Conservation (phyloP, 2,888 invertebrate genomes). For the Conistra vaccinii region DNA sequence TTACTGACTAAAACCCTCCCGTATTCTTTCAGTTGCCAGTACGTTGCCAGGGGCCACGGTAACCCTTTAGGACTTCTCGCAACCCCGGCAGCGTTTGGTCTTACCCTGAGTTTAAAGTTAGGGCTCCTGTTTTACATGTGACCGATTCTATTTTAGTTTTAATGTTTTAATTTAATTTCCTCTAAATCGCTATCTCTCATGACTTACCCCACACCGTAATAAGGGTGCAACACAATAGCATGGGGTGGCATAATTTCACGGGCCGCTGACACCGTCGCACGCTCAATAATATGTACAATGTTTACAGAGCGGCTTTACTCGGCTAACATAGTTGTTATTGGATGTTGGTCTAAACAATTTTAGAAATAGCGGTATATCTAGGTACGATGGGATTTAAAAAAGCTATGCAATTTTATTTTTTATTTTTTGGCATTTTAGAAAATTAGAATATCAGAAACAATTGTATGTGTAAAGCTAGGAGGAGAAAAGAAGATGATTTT, state of each 20-base stretch:
- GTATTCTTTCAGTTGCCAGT: too few relatives aligned
- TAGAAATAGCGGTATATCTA: slow-evolving; percentile 1
- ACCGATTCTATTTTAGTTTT: neutral
- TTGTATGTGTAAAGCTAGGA: too few relatives aligned
- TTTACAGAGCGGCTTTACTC: slow-evolving; percentile 80
- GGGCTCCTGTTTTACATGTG: too few relatives aligned
- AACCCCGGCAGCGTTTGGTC: too few relatives aligned
- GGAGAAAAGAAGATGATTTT: too few relatives aligned
- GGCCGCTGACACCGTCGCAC: slow-evolving; percentile 77
- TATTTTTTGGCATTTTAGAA: neutral
- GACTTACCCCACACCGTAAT: slow-evolving; percentile 56
- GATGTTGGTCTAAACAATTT: slow-evolving; percentile 35
- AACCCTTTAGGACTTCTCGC: too few relatives aligned
- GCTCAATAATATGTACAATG: slow-evolving; percentile 84
- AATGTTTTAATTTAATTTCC: too few relatives aligned
- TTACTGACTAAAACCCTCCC: too few relatives aligned
- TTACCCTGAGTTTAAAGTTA: neutral
- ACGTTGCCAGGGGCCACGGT: too few relatives aligned
- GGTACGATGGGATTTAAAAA: neutral
- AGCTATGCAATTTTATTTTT: neutral
- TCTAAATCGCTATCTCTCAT: slow-evolving; percentile 58
- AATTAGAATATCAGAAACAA: too few relatives aligned
- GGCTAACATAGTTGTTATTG: slow-evolving; percentile 49
- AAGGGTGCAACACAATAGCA: slow-evolving; percentile 82
- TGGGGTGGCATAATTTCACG: slow-evolving; percentile 87